These are phyloP conservation scores for Cremastobaeus sp. DNA, from an alignment of 2,888 invertebrate genomes.

Conservation along the genomic window DNA sequence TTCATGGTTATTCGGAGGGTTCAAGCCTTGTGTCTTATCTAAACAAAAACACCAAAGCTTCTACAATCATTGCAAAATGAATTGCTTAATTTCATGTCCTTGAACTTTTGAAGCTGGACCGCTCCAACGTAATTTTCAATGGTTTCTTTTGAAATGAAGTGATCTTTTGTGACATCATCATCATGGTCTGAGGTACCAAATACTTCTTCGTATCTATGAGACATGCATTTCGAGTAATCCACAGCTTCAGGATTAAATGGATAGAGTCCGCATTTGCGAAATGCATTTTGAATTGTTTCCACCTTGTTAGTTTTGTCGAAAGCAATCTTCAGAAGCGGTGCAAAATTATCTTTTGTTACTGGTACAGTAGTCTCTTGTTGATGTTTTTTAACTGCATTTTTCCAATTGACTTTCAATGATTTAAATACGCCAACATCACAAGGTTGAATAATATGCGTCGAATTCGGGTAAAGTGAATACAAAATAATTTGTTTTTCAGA, in stretches of 20 bases:
- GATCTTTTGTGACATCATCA: too few relatives aligned
- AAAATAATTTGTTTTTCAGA: constrained; percentile 65
- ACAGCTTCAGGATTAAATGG: constrained; percentile 31
- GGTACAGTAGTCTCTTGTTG: constrained; percentile 21
- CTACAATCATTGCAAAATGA: too few relatives aligned
- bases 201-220: constrained; percentile 13
- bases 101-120: too few relatives aligned
- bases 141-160: too few relatives aligned
- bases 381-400: constrained; percentile 63
- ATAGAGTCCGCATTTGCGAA: constrained; percentile 32
- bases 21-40: too few relatives aligned
- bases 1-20: too few relatives aligned
- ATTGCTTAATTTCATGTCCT: too few relatives aligned
- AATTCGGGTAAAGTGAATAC: constrained; percentile 59
- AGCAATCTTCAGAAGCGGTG: constrained; percentile 60
- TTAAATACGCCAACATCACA: constrained; percentile 65
- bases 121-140: too few relatives aligned
- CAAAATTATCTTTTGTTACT: constrained; percentile 65
- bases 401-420: constrained; percentile 67
- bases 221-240: constrained; percentile 39
- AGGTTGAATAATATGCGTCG: constrained; percentile 66
- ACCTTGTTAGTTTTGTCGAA: constrained; percentile 13
- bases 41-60: too few relatives aligned
- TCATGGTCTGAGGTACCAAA: not conserved
- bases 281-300: constrained; percentile 25